Evolutionary conservation across 1,140 invertebrate species (phyloP).

Genomic region (Agraylea sexmaculata): DNA sequence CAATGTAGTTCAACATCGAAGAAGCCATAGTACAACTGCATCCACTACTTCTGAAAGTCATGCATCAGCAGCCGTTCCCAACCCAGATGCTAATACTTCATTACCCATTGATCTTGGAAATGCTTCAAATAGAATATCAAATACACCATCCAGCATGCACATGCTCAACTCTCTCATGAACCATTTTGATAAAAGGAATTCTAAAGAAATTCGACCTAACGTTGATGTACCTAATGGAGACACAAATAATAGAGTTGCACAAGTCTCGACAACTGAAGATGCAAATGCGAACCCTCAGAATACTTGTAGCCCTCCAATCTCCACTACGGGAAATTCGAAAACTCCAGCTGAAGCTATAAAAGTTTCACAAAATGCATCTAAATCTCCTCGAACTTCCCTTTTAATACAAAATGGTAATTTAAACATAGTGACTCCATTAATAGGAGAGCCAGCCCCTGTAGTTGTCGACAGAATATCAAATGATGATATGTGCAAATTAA

Average conservation of each 20-base stretch:
- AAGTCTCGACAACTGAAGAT: slow-evolving; percentile 4
- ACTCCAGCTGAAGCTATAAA: slow-evolving; percentile 14
- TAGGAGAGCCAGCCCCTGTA: slow-evolving; percentile 2
- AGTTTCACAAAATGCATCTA: slow-evolving; percentile 9
- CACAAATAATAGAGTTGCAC: slow-evolving; percentile 14
- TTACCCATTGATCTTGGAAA: slow-evolving; percentile 3
- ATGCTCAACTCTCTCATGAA: slow-evolving; percentile 17
- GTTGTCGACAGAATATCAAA: slow-evolving; percentile 3
- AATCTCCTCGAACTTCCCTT: slow-evolving; percentile 17
- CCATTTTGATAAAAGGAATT: slow-evolving; percentile 14
- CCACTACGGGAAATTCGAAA: slow-evolving; percentile 18
- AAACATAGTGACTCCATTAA: not conserved
- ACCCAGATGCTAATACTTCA: not conserved
- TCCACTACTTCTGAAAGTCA: slow-evolving; percentile 26
- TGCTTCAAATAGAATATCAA: no score
- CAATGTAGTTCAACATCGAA: slow-evolving; percentile 11
- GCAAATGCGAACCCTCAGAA: slow-evolving; percentile 6
- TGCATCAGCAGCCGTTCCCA: slow-evolving; percentile 20
- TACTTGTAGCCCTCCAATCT: slow-evolving; percentile 14
- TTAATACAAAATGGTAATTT: slow-evolving; percentile 12
- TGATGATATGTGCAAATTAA: slow-evolving; percentile 16
- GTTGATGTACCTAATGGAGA: not conserved
- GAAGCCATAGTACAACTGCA: slow-evolving; percentile 21
- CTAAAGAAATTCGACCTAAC: not conserved
- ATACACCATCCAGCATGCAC: slow-evolving; percentile 10